Conservation (phyloP, 2,797 vertebrate genomes). For the Pipistrellus nathusii region DNA sequence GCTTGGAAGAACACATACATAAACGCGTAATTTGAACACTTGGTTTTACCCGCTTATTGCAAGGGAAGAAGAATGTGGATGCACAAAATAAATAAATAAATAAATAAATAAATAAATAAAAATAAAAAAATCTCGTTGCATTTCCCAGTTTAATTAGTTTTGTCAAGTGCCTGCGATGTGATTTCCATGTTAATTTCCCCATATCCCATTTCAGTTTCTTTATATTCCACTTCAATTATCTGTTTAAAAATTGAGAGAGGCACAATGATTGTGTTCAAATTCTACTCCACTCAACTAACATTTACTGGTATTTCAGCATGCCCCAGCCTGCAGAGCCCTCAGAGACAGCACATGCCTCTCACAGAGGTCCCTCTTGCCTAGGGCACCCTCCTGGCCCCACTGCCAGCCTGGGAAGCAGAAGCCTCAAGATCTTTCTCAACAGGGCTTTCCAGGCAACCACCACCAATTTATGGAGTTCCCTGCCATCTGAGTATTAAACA, state of each 20-base stretch:
- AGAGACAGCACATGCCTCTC: background rate
- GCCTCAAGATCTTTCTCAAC: background rate
- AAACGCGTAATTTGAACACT: background rate
- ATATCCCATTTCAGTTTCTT: conserved; percentile 80
- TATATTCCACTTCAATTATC: conserved; percentile 81
- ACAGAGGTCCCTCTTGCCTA: background rate
- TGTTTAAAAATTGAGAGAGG: conserved; percentile 81
- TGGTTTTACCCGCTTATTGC: conserved; percentile 74
- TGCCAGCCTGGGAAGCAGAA: background rate
- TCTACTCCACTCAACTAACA: conserved; percentile 74
- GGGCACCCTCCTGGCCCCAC: background rate
- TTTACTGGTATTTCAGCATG: conserved; percentile 52
- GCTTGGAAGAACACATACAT: conserved; percentile 65
- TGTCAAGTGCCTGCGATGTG: conserved; percentile 75
- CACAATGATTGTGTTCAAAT: conserved; percentile 75
- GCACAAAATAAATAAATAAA: conserved; percentile 48
- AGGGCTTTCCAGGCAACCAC: background rate
- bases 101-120: conserved; percentile 35
- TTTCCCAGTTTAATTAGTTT: conserved; percentile 73
- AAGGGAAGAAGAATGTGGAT: conserved; percentile 79
- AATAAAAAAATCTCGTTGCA: conserved; percentile 46
- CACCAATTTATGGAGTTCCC: background rate
- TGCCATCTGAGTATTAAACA: background rate
- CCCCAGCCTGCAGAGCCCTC: background rate
- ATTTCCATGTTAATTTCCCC: conserved; percentile 73